Conservation (phyloP, 2,888 invertebrate genomes). For the Boloria euphrosyne region DNA sequence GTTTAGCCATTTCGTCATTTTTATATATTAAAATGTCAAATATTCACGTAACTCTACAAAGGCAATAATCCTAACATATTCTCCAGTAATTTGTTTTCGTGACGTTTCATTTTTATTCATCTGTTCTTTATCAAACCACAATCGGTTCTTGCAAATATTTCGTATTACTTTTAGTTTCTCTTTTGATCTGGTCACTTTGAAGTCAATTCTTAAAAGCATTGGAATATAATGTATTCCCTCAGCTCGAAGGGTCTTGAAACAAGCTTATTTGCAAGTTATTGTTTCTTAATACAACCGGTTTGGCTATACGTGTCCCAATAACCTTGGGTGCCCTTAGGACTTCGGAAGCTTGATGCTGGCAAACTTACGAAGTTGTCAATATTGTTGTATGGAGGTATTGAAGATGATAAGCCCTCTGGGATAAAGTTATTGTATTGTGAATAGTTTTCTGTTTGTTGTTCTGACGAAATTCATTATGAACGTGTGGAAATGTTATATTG, state of each 20-base stretch:
- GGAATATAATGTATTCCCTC: conserved; percentile 42
- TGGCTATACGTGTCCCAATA: conserved; percentile 12
- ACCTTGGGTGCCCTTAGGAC: conserved; percentile 8
- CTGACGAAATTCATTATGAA: no score
- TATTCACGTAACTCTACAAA: not conserved
- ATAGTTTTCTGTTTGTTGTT: not conserved
- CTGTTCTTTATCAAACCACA: conserved; percentile 26
- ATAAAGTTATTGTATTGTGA: conserved; percentile 22
- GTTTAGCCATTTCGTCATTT: no score
- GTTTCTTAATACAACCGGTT: conserved; percentile 38
- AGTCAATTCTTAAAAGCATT: conserved; percentile 35
- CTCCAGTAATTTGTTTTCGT: not conserved
- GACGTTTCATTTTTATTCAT: not conserved
- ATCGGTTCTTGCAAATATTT: conserved; percentile 17
- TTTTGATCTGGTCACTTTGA: conserved; percentile 43
- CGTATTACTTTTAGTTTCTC: conserved; percentile 36
- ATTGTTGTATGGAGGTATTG: conserved; percentile 30
- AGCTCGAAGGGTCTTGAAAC: conserved; percentile 24
- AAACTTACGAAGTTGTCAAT: conserved; percentile 37
- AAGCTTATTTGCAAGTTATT: conserved; percentile 45
- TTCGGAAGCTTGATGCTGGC: conserved; percentile 6
- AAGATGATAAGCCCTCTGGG: conserved; percentile 29
- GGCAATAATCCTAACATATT: not conserved
- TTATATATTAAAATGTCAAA: not conserved
- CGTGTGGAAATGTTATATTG: no score